Evolutionary conservation across 2,888 invertebrate species (phyloP).

Genomic region (Craniophora ligustri): DNA sequence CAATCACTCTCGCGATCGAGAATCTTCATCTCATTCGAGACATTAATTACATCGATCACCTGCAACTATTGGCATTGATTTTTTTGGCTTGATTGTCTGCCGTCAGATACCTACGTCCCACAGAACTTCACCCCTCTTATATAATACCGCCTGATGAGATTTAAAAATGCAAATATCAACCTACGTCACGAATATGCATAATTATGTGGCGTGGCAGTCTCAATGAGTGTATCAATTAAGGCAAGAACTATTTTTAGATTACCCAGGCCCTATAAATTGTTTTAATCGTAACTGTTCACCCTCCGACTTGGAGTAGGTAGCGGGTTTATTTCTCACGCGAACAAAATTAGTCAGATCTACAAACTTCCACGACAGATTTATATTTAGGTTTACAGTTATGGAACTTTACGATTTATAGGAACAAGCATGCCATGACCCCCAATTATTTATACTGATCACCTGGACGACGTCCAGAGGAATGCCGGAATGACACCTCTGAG

Average conservation of each 20-base stretch:
- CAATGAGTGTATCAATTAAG: slow-evolving; percentile 25
- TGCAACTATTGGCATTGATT: slow-evolving; percentile 52
- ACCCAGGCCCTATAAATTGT: slow-evolving; percentile 19
- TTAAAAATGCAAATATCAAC: background rate
- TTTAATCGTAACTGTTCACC: slow-evolving; percentile 4
- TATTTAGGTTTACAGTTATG: slow-evolving; percentile 26
- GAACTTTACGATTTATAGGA: slow-evolving; percentile 43
- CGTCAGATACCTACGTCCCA: slow-evolving; percentile 41
- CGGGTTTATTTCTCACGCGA: slow-evolving; percentile 12
- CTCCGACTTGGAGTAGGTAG: slow-evolving; percentile 6
- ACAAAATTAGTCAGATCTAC: slow-evolving; percentile 10
- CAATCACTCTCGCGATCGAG: slow-evolving; percentile 24
- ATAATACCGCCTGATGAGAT: slow-evolving; percentile 14
- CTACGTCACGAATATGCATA: slow-evolving; percentile 5
- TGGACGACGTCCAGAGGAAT: slow-evolving; percentile 82
- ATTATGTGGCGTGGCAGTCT: slow-evolving; percentile 3
- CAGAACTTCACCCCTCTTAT: slow-evolving; percentile 28
- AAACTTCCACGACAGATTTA: slow-evolving; percentile 24
- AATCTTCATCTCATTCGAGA: slow-evolving; percentile 25
- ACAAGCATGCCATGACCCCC: slow-evolving; percentile 50
- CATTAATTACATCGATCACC: slow-evolving; percentile 35
- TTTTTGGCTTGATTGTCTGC: slow-evolving; percentile 46
- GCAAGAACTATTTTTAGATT: slow-evolving; percentile 17
- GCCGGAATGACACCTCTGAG: slow-evolving; percentile 67
- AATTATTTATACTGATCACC: slow-evolving; percentile 72